Evolutionary conservation across 2,888 invertebrate species (phyloP).

Genomic region (Alloplasta piceator): DNA sequence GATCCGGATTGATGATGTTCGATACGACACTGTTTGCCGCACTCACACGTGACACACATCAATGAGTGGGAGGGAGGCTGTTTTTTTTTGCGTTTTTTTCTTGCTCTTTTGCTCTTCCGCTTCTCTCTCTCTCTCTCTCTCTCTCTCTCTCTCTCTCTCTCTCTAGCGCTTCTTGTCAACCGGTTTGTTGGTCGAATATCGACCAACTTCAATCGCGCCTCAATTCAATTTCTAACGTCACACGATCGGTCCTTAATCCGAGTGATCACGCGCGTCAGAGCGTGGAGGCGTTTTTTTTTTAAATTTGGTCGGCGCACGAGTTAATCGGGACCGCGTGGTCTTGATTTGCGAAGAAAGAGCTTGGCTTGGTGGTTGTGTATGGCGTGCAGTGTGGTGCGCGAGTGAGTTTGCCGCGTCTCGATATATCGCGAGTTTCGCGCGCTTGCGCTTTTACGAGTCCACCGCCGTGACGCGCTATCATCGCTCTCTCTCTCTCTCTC

Average conservation of each 20-base stretch:
- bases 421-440: constrained; percentile 80
- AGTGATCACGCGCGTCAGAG: not conserved
- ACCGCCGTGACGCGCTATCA: constrained; percentile 54
- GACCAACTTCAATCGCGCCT: constrained; percentile 8
- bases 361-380: constrained; percentile 80
- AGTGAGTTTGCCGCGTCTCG: constrained; percentile 82
- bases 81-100: not conserved
- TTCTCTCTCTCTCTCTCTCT: constrained; percentile 5
- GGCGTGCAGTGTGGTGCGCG: constrained; percentile 83
- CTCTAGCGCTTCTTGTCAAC: not conserved
- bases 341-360: constrained; percentile 75
- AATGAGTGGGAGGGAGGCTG: constrained; percentile 10
- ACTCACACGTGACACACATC: constrained; percentile 54
- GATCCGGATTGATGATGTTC: not conserved
- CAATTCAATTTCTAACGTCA: constrained; percentile 27
- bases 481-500: constrained; percentile 19
- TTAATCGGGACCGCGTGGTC: constrained; percentile 75
- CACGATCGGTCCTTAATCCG: not conserved
- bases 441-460: constrained; percentile 77
- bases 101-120: not conserved
- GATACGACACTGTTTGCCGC: constrained; percentile 49
- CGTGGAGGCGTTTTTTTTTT: constrained; percentile 22
- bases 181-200: constrained; percentile 12
- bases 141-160: not conserved
- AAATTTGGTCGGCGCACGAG: constrained; percentile 37